Base-by-base conservation (phyloP, 2,888 invertebrate species). In the Parthenolecanium corni region DNA sequence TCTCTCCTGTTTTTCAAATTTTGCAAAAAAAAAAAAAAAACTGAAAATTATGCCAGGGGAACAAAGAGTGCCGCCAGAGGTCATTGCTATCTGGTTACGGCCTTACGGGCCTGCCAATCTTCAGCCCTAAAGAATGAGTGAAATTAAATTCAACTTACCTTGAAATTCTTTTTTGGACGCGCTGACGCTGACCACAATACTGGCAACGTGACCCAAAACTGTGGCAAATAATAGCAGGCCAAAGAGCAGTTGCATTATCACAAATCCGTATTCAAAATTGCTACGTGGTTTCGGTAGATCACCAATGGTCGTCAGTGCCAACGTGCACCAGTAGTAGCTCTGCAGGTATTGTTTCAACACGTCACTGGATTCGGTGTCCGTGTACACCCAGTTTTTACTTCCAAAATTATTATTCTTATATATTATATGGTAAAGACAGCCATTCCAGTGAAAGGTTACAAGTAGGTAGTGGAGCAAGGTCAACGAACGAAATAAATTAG, bases 371-470 rank as follows among this genome's bases (percentile, higher is more conserved):
- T 89, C 88, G 71, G 85, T 83, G 74, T 89, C 89, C 74, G 84
- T 84, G 76, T 87, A 87, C 76, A 89, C 89, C 90, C 90, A 90
- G 76, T 89, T 88, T 77, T 86, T 86, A 77, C 89, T 89, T 72
- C 91, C 91, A 77, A 92, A 92, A 70, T 90, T 91, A 78, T 90
- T 87, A 79, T 91, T 91, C 80, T 91, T 90, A 81, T 89, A 86
- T 75, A 94, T 90, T 75, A 96, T 87, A 81, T 94, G 91, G 80
- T 93, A 95, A 76, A 97, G 82, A 79, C 96, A 97, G 73, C 95
- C 95, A 78, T 97, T 97, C 96, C 96, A 97, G 81, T 97, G 97
- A 79, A 96, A 96, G 77, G 96, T 91, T 78, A 94, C 94, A 78
- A 95, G 80, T 73, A 95, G 83, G 80, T 94, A 94, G 81, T 95